Percentiles rank a stretch among this genome's conserved stretches.
phyloP scores from a whole-genome alignment of 2,113 vertebrate species.

The Pterocles orientalis region DNA sequence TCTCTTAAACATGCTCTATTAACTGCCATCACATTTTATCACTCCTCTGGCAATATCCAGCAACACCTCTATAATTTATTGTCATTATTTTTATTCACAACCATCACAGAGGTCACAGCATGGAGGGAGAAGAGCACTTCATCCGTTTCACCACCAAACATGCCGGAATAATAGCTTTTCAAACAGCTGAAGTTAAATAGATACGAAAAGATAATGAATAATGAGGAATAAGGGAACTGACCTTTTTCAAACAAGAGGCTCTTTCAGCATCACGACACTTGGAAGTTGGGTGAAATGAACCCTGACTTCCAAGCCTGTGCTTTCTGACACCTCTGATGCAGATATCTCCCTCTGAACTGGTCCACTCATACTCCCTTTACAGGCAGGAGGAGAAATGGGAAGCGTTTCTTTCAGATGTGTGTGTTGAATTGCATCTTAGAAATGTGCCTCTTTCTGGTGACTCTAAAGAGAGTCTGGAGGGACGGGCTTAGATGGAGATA shows the following conservation, averaged over 20 bases:
- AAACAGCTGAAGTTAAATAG: not conserved
- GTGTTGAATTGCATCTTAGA: not conserved
- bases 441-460: not conserved
- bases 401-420: not conserved
- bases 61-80: constrained; percentile 63
- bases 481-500: not conserved
- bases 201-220: constrained; percentile 39
- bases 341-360: not conserved
- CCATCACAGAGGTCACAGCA: constrained; percentile 42
- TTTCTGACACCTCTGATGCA: not conserved
- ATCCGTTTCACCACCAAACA: not conserved
- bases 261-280: not conserved
- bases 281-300: not conserved
- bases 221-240: not conserved
- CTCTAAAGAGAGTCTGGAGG: not conserved
- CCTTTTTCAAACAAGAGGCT: not conserved
- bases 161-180: constrained; percentile 34
- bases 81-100: constrained; percentile 60
- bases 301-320: not conserved
- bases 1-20: constrained; percentile 45
- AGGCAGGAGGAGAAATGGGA: not conserved
- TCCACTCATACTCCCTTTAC: not conserved
- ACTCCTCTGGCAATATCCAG: constrained; percentile 42
- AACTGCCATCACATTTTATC: constrained; percentile 48
- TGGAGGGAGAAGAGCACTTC: not conserved